Percentiles rank a stretch among this genome's conserved stretches.
Conservation (phyloP, 2,797 vertebrate genomes). For the Ptychadena robeensis region DNA sequence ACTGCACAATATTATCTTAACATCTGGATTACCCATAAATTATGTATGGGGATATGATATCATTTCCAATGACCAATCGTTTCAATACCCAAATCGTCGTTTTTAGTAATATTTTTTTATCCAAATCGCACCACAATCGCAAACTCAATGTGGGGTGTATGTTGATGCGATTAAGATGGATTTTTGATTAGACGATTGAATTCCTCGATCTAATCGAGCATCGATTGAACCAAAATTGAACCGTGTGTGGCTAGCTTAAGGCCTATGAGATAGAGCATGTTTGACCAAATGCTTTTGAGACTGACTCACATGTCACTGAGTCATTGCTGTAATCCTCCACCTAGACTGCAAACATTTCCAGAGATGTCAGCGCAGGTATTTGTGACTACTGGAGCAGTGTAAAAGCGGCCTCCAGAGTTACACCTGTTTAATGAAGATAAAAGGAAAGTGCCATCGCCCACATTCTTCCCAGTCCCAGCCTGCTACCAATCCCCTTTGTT, state of each 20-base stretch:
- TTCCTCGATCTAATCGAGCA: too few relatives aligned
- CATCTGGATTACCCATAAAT: not conserved
- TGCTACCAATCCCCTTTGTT: not conserved
- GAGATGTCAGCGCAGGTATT: constrained; percentile 39
- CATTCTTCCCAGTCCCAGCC: constrained; percentile 29
- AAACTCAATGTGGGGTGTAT: too few relatives aligned
- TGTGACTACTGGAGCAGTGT: constrained; percentile 12
- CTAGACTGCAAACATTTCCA: constrained; percentile 50
- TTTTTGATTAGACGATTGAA: too few relatives aligned
- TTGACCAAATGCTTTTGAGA: constrained; percentile 6
- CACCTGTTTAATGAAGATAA: constrained; percentile 62
- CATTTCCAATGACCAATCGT: not conserved
- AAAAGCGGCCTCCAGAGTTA: constrained; percentile 24
- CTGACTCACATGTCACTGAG: constrained; percentile 47
- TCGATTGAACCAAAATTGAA: too few relatives aligned
- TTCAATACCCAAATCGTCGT: too few relatives aligned
- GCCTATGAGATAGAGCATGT: constrained; percentile 8
- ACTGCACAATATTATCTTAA: not conserved
- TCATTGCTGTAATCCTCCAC: constrained; percentile 36
- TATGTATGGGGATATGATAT: not conserved
- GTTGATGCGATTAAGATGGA: too few relatives aligned
- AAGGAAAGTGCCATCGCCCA: constrained; percentile 45
- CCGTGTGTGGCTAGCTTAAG: too few relatives aligned
- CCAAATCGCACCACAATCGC: too few relatives aligned
- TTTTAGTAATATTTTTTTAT: too few relatives aligned